Evolutionary conservation across 2,797 vertebrate species (phyloP).

Genomic region (Choloepus didactylus): DNA sequence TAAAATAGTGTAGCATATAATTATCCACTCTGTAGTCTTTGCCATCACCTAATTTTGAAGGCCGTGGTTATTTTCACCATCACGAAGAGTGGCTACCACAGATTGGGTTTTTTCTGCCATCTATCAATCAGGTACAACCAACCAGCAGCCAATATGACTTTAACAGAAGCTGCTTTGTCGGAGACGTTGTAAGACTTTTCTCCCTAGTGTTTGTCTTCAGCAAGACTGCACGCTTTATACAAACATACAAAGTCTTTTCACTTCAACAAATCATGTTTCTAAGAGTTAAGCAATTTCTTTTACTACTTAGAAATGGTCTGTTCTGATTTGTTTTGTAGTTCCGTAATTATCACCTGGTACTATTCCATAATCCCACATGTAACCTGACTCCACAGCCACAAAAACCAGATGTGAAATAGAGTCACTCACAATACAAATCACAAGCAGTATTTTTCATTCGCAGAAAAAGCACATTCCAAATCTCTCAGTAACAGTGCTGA

Average conservation of each 20-base stretch:
- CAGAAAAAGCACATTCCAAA: background rate
- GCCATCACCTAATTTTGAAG: constrained; percentile 30
- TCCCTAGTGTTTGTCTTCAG: background rate
- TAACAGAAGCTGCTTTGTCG: constrained; percentile 14
- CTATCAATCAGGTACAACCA: background rate
- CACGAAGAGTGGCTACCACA: background rate
- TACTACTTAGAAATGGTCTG: background rate
- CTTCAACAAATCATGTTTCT: background rate
- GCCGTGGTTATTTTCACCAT: constrained; percentile 37
- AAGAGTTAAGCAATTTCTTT: background rate
- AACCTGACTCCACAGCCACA: background rate
- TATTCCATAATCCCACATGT: background rate
- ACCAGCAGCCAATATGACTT: constrained; percentile 3
- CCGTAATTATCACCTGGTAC: constrained; percentile 22
- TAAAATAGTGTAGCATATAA: background rate
- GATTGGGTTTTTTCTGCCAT: background rate
- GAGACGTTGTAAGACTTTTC: background rate
- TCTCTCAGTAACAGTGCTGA: background rate
- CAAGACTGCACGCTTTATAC: background rate
- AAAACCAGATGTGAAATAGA: background rate
- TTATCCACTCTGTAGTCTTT: background rate
- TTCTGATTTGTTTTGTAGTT: background rate
- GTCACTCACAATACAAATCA: constrained; percentile 11
- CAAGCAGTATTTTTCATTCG: background rate
- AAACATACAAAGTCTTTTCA: background rate